A percentile compares a stretch with the other conserved stretches of the same genome.
These are phyloP conservation scores for Eupristina koningsbergeri DNA, from an alignment of 1,140 invertebrate species.

Conservation along the genomic window DNA sequence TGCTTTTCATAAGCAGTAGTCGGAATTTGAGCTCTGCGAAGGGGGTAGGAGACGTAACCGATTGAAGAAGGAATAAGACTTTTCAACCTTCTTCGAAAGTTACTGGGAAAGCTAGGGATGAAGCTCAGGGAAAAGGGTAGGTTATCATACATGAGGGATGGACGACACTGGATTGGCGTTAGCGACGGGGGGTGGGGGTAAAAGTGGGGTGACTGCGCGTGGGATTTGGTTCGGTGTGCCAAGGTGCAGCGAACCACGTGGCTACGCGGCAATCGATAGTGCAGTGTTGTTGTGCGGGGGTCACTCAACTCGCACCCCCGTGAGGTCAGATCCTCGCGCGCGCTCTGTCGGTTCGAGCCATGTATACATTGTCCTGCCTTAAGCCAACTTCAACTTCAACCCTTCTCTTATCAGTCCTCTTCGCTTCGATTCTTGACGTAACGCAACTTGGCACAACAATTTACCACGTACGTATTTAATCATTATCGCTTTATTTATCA, in stretches of 20 bases:
- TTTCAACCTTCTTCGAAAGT: no score
- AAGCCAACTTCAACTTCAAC: not conserved
- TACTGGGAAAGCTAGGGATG: no score
- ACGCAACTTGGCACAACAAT: not conserved
- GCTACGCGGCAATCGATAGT: slow-evolving; percentile 68
- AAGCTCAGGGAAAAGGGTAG: not conserved
- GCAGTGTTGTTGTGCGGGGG: slow-evolving; percentile 70
- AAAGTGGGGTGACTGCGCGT: not conserved
- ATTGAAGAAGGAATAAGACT: not conserved
- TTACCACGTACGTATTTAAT: not conserved
- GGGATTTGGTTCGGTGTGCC: slow-evolving; percentile 62
- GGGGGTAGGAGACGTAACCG: not conserved
- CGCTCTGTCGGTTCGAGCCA: slow-evolving; percentile 1
- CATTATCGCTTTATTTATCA: not conserved
- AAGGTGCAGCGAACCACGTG: slow-evolving; percentile 70
- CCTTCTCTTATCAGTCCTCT: not conserved
- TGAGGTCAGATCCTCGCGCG: slow-evolving; percentile 61
- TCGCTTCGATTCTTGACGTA: no score
- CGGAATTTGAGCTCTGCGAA: not conserved
- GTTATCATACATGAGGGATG: no score
- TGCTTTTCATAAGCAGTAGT: not conserved
- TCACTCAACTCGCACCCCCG: slow-evolving; percentile 67
- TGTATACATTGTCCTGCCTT: not conserved
- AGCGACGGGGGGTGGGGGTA: no score
- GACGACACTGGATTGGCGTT: not conserved